A percentile compares a stretch with the other conserved stretches of the same genome.
Conservation (phyloP, 1,140 invertebrate genomes). For the Rhopalosiphum maidis region DNA sequence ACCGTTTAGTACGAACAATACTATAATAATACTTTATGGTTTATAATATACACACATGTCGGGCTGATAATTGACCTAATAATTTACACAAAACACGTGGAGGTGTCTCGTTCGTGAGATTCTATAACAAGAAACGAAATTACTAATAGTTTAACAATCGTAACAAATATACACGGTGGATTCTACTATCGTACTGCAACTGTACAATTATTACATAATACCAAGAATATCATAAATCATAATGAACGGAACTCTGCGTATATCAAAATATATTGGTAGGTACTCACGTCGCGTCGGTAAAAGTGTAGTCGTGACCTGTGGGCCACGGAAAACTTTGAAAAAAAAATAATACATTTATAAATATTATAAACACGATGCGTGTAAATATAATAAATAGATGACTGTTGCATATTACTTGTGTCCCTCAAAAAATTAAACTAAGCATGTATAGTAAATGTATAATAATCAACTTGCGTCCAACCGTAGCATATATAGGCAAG, state of each 20-base stretch:
- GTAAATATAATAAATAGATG: not conserved
- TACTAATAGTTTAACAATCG: not conserved
- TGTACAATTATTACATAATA: not conserved
- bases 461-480: too few species aligned
- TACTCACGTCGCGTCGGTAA: not conserved
- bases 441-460: too few species aligned
- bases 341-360: not conserved
- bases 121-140: not conserved
- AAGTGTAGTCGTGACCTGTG: not conserved
- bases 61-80: not conserved
- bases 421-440: not conserved
- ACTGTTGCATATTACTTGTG: not conserved
- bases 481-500: too few species aligned
- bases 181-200: not conserved
- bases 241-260: not conserved
- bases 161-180: not conserved
- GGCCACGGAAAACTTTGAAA: not conserved
- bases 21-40: conserved; percentile 5
- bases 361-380: not conserved
- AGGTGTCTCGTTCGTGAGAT: not conserved
- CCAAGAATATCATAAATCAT: not conserved
- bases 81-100: not conserved
- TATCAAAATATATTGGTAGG: not conserved
- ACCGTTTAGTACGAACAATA: not conserved
- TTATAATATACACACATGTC: not conserved